Evolutionary conservation across 2,113 vertebrate species (phyloP).

Genomic region (Charadrius vociferus): DNA sequence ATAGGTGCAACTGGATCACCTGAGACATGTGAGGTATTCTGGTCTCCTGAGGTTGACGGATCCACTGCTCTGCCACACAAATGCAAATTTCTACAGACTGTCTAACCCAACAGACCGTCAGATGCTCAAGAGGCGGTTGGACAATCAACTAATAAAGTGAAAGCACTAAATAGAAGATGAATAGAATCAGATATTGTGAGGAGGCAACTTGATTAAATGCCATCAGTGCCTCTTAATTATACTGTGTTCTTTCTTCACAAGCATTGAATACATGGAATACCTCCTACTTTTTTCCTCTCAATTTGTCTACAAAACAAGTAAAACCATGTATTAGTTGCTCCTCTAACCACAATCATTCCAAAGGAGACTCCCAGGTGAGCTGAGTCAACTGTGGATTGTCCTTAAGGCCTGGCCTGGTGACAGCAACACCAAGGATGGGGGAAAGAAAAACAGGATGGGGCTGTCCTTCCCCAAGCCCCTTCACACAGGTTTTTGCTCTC

Average conservation of each 20-base stretch:
- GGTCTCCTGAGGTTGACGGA: background rate
- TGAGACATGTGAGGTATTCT: background rate
- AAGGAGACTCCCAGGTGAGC: background rate
- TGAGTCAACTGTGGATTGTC: background rate
- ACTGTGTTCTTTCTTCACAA: background rate
- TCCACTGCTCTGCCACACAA: background rate
- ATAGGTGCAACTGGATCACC: background rate
- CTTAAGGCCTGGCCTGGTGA: background rate
- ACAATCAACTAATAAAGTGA: background rate
- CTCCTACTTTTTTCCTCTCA: background rate
- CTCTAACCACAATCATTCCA: background rate
- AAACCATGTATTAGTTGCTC: background rate
- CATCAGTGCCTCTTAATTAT: background rate
- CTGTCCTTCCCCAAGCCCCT: background rate
- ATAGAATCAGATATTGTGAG: background rate
- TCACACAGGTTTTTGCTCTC: conserved; percentile 43
- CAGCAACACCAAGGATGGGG: background rate
- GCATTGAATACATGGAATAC: background rate
- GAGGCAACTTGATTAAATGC: background rate
- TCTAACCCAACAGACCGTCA: background rate
- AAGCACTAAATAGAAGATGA: background rate
- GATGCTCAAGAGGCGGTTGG: background rate
- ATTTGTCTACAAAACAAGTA: background rate
- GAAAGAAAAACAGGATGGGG: background rate
- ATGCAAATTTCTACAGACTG: background rate